A percentile compares a stretch with the other conserved stretches of the same genome.
Evolutionary conservation across 2,113 vertebrate genomes (phyloP).

Genomic region (Datnioides undecimradiatus): DNA sequence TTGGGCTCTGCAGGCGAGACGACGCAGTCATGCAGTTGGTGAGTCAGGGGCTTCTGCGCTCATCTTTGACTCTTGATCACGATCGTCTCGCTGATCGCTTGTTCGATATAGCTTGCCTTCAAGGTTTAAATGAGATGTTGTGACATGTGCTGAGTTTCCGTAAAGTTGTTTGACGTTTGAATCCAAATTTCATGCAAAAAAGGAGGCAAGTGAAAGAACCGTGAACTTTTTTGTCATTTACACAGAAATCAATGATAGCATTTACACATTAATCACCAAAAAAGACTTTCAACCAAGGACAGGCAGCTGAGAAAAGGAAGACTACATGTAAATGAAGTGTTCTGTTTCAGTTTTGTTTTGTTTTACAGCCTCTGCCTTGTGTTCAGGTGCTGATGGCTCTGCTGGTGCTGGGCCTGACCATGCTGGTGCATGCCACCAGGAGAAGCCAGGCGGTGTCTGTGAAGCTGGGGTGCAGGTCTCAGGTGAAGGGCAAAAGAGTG

Average conservation of each 20-base stretch:
- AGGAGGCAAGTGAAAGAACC: background rate
- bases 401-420: constrained; percentile 59
- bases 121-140: background rate
- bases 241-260: background rate
- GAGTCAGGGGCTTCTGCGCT: constrained; percentile 42
- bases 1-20: background rate
- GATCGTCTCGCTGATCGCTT: background rate
- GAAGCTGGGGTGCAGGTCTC: background rate
- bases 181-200: background rate
- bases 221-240: background rate
- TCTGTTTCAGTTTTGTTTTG: background rate
- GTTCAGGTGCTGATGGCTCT: constrained; percentile 55
- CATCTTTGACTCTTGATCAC: background rate
- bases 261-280: background rate
- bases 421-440: background rate
- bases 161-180: background rate
- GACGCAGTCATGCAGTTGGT: constrained; percentile 60
- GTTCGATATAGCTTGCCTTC: too few relatives aligned
- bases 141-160: background rate
- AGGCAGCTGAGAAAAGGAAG: background rate
- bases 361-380: background rate
- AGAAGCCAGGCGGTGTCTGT: fast-evolving
- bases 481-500: background rate
- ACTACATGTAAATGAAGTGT: background rate
- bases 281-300: background rate